Evolutionary conservation across 2,797 vertebrate species (phyloP), one percentile per base, ranked within the genome.

Genomic region (Eutrigla gurnardus): DNA sequence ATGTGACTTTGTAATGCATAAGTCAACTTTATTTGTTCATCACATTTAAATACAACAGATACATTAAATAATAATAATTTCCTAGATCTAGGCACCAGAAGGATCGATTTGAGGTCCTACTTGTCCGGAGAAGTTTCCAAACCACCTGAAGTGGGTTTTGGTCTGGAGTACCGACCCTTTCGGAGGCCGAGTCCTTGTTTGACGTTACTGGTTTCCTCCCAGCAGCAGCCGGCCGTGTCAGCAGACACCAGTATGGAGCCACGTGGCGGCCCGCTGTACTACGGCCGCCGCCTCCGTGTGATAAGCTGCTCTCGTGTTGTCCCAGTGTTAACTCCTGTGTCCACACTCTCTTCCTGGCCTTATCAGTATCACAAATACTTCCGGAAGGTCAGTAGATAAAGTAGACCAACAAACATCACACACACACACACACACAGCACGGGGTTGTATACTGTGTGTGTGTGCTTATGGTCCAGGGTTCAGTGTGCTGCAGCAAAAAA

Each of bases 281-380:
- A 43, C 2, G 47, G 73, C 78, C 58, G 68, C 65, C 58, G 25
- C 13, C 67, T 84, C 62, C 45, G 64, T 59, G 76, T 58, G 72
- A 90, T 87, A 88, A 88, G 77, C 85, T 67, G 75, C 84, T 63
- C 74, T 89, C 55, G 7, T 89, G 86, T 88, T 84, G 83, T 84
- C 83, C 59, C 80, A 78, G 83, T 53, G 83, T 85, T 89, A 84
- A 88, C 83, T 81, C 91, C 89, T 90, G 88, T 86, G 84, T 87
- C 83, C 82, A 86, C 87, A 83, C 87, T 67, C 83, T 82, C 81
- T 85, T 88, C 89, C 79, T 83, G 85, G 80, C 78, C 82, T 89
- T 86, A 89, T 92, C 89, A 78, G 78, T 88, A 88, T 89, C 86
- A 87, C 91, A 88, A 93, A 91, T 90, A 93, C 92, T 92, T 93